Conservation (phyloP, 2,797 vertebrate species). For the Oophaga sylvatica region DNA sequence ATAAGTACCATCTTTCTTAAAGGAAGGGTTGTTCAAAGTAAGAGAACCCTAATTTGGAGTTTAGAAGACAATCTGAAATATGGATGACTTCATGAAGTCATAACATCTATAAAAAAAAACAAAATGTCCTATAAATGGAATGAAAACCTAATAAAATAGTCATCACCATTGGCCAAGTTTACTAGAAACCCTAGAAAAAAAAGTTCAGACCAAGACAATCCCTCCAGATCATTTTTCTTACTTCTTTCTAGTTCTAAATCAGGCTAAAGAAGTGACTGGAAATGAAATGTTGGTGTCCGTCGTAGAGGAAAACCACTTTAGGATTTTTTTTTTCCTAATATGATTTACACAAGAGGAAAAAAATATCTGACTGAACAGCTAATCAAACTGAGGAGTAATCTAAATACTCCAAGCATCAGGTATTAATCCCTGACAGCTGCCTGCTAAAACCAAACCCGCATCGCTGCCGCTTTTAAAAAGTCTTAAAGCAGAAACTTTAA, state of each 20-base stretch:
- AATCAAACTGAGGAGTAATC: constrained; percentile 51
- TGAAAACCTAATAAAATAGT: background rate
- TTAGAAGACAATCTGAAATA: background rate
- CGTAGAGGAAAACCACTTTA: constrained; percentile 25
- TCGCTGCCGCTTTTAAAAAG: constrained; percentile 48
- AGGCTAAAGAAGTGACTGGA: constrained; percentile 5
- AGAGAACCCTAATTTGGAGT: too few species aligned
- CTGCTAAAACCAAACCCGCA: constrained; percentile 22
- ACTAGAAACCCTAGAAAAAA: background rate
- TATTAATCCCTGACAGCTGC: constrained; percentile 61
- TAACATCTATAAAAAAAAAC: background rate
- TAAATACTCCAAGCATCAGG: constrained; percentile 55
- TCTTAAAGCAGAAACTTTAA: constrained; percentile 59
- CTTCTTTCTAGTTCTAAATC: constrained; percentile 6
- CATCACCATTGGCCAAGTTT: background rate
- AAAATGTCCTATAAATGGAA: background rate
- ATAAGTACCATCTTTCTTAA: too few species aligned
- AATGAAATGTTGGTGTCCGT: constrained; percentile 32
- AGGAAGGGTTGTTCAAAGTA: too few species aligned
- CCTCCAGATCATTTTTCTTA: background rate
- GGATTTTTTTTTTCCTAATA: constrained; percentile 41
- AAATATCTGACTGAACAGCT: constrained; percentile 48
- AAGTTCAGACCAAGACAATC: background rate
- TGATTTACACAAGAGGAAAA: constrained; percentile 42
- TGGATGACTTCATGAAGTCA: background rate